These are phyloP conservation scores for Pogonus chalceus DNA, from an alignment of 1,140 invertebrate genomes.

Conservation along the genomic window DNA sequence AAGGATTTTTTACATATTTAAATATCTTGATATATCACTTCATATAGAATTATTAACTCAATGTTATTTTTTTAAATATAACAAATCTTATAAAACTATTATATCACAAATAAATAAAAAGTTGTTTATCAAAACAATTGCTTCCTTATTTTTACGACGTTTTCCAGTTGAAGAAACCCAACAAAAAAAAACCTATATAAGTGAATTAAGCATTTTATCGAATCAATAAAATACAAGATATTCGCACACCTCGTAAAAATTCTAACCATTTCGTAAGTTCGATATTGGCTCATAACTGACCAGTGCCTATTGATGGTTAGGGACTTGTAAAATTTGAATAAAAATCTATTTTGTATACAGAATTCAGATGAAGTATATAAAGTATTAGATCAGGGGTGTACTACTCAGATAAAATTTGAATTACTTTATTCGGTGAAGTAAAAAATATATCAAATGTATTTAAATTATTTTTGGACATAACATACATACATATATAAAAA, in stretches of 20 bases:
- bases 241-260: background rate
- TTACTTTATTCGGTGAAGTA: background rate
- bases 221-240: background rate
- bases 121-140: too few species aligned
- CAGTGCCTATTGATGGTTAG: background rate
- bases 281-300: background rate
- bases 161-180: too few species aligned
- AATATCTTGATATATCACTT: too few species aligned
- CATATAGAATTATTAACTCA: too few species aligned
- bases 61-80: too few species aligned
- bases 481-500: background rate
- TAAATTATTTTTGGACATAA: background rate
- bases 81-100: too few species aligned
- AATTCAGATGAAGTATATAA: background rate
- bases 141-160: too few species aligned
- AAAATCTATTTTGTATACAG: background rate
- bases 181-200: too few species aligned
- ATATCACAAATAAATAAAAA: too few species aligned
- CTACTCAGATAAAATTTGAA: background rate
- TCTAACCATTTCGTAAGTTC: background rate
- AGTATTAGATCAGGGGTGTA: background rate
- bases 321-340: conserved; percentile 6
- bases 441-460: background rate
- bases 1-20: too few species aligned
- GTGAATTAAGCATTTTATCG: background rate